Base-by-base conservation (phyloP, 2,888 invertebrate species). In the Furcula furcula region DNA sequence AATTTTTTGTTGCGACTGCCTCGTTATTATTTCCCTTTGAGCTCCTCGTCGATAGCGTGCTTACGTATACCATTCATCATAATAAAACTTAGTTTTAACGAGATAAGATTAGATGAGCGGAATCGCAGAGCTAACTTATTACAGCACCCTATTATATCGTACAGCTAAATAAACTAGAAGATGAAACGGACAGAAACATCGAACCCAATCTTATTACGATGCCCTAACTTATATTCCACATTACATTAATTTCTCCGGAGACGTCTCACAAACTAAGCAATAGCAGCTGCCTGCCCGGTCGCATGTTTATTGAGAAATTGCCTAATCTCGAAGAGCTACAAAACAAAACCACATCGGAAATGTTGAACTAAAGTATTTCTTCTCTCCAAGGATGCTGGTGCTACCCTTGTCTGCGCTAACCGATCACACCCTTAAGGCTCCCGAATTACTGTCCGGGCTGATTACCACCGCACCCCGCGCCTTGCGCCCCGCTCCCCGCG, bases 321-420 rank as follows among this genome's bases (percentile, higher is more conserved):
- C 78, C 76, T 86, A 84, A 88, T 87, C 84, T 81, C 76, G 68
- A 84, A 85, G 84, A 85, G 81, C 82, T 81, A 88, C 85, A 84
- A 81, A 88, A 86, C 86, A 85, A 86, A 84, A 86, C 84, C 85
- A 76, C 86, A 85, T 78, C 71, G 81, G 83, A 81, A 83, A 84
- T 83, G 81, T 83, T 83, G 79, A 82, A 84, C 81, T 82, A 79
- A 84, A 85, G 80, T 86, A 86, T 86, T 86, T 84, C 85, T 83
- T 85, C 82, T 82, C 84, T 83, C 83, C 58, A 70, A 84, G 84
- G 85, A 82, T 80, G 70, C 65, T 74, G 74, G 76, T 76, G 70
- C 77, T 78, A 80, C 86, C 86, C 86, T 86, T 77, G 84, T 86
- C 84, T 80, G 79, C 76, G 80, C 77, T 79, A 84, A 84, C 85